phyloP scores from a whole-genome alignment of 2,797 vertebrate species.

The Artibeus jamaicensis region DNA sequence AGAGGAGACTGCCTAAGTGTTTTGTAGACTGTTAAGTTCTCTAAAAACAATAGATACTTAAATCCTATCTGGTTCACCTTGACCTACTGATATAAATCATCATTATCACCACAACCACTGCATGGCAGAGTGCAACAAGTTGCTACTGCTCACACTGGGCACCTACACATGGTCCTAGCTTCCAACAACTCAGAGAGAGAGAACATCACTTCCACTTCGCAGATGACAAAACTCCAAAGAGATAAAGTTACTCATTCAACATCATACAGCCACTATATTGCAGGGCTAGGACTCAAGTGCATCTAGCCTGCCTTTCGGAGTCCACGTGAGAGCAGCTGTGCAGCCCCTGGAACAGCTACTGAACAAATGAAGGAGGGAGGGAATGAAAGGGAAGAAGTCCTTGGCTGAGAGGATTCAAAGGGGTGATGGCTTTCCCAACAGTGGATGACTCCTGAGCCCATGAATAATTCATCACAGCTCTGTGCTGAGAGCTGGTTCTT shows the following conservation, averaged over 20 bases:
- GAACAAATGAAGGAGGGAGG: background rate
- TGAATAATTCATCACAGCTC: constrained; percentile 70
- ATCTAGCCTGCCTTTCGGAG: background rate
- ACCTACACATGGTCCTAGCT: background rate
- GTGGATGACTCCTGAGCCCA: constrained; percentile 32
- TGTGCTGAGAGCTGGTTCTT: constrained; percentile 47
- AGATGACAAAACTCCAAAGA: background rate
- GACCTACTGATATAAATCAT: background rate
- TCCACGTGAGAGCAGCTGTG: background rate
- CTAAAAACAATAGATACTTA: background rate
- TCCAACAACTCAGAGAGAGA: background rate
- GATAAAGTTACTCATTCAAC: background rate
- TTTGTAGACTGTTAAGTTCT: constrained; percentile 62
- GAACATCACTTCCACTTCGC: background rate
- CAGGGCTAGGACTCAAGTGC: background rate
- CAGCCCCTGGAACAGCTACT: background rate
- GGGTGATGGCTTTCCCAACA: constrained; percentile 6
- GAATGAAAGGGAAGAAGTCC: background rate
- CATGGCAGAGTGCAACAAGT: background rate
- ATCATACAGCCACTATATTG: background rate
- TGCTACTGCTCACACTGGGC: background rate
- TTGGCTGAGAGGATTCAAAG: constrained; percentile 15
- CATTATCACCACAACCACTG: too few relatives aligned
- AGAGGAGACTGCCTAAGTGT: constrained; percentile 39
- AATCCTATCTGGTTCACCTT: constrained; percentile 2